phyloP scores from a whole-genome alignment of 2,113 vertebrate species.

The Charina bottae region DNA sequence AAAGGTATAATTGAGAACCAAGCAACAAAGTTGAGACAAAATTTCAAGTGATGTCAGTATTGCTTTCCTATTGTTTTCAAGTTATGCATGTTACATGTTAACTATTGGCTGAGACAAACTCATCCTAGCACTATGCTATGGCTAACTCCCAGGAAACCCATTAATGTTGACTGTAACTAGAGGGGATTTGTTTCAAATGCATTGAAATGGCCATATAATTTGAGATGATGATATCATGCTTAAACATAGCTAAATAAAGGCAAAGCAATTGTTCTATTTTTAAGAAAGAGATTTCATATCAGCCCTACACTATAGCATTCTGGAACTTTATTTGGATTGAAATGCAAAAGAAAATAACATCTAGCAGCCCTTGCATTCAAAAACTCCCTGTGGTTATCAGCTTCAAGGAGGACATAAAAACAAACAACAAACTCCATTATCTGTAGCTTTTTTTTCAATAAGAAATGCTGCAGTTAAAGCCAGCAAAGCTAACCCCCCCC shows the following conservation, averaged over 20 bases:
- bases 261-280: constrained; percentile 46
- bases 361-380: constrained; percentile 11
- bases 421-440: constrained; percentile 42
- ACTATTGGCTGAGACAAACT: background rate
- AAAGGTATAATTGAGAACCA: background rate
- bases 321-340: background rate
- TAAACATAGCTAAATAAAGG: constrained; percentile 10
- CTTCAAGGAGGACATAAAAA: constrained; percentile 41
- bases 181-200: constrained; percentile 1
- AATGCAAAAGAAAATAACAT: constrained; percentile 18
- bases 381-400: constrained; percentile 30
- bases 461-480: constrained; percentile 41
- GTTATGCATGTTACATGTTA: background rate
- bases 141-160: background rate
- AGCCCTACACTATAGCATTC: constrained; percentile 1
- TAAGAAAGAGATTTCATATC: constrained; percentile 9
- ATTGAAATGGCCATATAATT: fast-evolving
- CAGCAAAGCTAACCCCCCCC: constrained; percentile 36
- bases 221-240: constrained; percentile 27
- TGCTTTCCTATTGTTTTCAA: background rate
- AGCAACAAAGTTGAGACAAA: background rate
- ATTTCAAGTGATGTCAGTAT: background rate
- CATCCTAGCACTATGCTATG: background rate
- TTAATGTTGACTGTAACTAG: constrained; percentile 19
- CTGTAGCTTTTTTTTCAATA: constrained; percentile 25